Percentiles rank a stretch among this genome's conserved stretches.
Evolutionary conservation across 2,888 invertebrate species (phyloP).

Genomic region (Barypeithes pellucidus): DNA sequence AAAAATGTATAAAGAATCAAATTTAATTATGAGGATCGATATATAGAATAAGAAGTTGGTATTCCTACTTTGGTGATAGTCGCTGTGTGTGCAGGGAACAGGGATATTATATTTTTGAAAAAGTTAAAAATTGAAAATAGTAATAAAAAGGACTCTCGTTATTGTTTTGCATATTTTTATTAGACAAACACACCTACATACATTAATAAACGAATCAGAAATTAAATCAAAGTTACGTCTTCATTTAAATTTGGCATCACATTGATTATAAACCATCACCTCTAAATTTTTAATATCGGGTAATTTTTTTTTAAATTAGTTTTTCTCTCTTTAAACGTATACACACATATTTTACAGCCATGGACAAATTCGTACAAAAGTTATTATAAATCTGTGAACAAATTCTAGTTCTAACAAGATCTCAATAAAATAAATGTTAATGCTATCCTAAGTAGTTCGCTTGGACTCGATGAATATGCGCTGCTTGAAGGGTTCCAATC

Average conservation of each 20-base stretch:
- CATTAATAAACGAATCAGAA: background rate
- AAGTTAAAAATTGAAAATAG: no score
- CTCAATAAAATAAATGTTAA: background rate
- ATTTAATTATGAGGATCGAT: no score
- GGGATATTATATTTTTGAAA: no score
- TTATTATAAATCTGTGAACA: background rate
- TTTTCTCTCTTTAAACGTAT: background rate
- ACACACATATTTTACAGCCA: slow-evolving; percentile 23
- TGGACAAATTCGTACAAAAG: slow-evolving; percentile 31
- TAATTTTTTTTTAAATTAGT: background rate
- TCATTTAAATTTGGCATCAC: background rate
- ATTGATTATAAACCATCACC: background rate
- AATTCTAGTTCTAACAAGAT: background rate
- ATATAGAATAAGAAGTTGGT: no score
- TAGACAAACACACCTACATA: slow-evolving; percentile 16
- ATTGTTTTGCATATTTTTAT: slow-evolving; percentile 1
- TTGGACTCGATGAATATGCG: background rate
- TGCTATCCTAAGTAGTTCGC: background rate
- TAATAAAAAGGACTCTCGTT: background rate
- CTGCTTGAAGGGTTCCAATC: background rate
- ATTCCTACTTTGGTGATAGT: no score
- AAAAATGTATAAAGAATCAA: no score
- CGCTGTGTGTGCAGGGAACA: no score
- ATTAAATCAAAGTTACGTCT: background rate
- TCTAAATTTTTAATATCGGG: no score